Evolutionary conservation across 92 coral and sea anemone genomes (phyloP), one percentile per base, ranked within the genome.

Genomic region (Nematostella vectensis): DNA sequence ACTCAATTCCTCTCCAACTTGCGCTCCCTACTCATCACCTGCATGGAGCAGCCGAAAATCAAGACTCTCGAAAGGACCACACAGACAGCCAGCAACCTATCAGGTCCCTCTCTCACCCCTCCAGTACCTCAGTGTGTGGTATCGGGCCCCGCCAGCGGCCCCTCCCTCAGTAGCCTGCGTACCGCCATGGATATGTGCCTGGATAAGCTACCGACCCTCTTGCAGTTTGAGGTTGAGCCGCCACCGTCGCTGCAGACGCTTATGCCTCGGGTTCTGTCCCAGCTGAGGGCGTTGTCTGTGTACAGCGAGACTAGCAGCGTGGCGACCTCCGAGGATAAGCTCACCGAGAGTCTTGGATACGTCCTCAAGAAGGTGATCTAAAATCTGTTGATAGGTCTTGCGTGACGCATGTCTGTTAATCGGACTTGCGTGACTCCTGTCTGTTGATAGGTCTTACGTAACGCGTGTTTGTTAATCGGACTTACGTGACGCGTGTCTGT

Each of bases 191-290:
- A 89, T 29, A n/a, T 71, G 39, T 80, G 94, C 62, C 77, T 89
- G 27, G 96, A 89, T 43, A 83, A 79, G 47, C 82, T 89, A 18
- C 96, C 96, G 6, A 84, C 88, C 37, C 86, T 89, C 25, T 83
- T 89, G 4, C 80, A 84, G 48, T 58, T 85, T 21, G 89, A 80
- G 31, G 57, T 65, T 22, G 72, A 59, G 21, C 72, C 67, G 50
- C 55, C 72, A 3, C 55, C 51, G 30, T 67, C 89, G 27, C 71
- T 71, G 53, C 63, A 64, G 24, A 68, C 61, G 25, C 77, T 85
- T 16, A 58, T 80, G 17, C 94, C 96, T n/a, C 74, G 86, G 30
- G 94, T 89, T 30, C 64, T 89, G 48, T 89, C 96, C 15, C 96
- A 89, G 71, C 68, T 89, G 55, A 94, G 95, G 0, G 96, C 96